Evolutionary conservation across 2,797 vertebrate species (phyloP).

Genomic region (Phaenicophaeus curvirostris): DNA sequence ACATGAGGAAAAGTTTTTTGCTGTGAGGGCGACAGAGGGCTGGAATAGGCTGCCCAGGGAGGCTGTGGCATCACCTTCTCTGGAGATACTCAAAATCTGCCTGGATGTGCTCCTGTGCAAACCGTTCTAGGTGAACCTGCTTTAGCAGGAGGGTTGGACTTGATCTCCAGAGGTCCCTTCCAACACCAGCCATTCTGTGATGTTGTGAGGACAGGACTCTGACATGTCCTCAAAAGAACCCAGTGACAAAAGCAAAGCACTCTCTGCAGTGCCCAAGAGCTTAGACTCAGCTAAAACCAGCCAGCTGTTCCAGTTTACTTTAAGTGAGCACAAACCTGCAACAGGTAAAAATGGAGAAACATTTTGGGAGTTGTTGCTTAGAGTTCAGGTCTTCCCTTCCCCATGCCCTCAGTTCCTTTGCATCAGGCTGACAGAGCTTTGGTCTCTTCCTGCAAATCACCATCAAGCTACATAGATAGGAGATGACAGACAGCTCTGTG

Average conservation of each 20-base stretch:
- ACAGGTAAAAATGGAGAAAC: conserved; percentile 19
- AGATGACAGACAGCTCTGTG: neutral
- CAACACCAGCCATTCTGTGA: too few species aligned
- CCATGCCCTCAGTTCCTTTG: neutral
- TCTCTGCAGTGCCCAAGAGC: neutral
- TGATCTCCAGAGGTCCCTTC: too few species aligned
- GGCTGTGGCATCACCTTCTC: too few species aligned
- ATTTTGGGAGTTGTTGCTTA: neutral
- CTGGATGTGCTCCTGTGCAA: too few species aligned
- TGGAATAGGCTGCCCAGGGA: too few species aligned
- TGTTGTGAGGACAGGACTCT: neutral
- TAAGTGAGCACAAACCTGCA: neutral
- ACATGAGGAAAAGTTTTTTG: too few species aligned
- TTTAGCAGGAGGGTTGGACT: too few species aligned
- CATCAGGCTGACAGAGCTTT: neutral
- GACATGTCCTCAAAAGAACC: neutral
- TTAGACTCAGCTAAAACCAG: neutral
- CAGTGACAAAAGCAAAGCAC: neutral
- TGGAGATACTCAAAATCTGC: too few species aligned
- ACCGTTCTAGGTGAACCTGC: too few species aligned
- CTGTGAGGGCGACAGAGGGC: too few species aligned
- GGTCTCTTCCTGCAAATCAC: neutral
- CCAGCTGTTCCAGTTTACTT: neutral
- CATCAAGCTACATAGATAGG: neutral
- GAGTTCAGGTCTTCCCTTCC: neutral